Evolutionary conservation across 2,888 invertebrate species (phyloP).

Genomic region (Lasius fuliginosus): DNA sequence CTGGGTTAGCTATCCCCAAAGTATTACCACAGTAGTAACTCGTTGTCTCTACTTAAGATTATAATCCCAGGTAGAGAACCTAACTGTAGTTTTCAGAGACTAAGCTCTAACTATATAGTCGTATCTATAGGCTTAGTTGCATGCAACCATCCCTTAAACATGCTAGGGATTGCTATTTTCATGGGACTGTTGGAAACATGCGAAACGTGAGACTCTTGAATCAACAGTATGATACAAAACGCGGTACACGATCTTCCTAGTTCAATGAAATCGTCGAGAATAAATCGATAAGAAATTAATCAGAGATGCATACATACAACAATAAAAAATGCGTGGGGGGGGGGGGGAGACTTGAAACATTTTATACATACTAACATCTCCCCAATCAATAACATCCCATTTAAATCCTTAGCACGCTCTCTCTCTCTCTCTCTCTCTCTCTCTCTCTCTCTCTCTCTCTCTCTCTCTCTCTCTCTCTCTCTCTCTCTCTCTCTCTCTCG

Average conservation of each 20-base stretch:
- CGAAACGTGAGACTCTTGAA: conserved; percentile 15
- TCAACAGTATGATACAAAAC: not conserved
- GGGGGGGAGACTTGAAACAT: not conserved
- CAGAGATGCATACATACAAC: too few species aligned
- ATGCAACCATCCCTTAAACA: conserved; percentile 27
- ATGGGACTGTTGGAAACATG: conserved; percentile 5
- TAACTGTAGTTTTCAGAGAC: conserved; percentile 37
- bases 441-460: not conserved
- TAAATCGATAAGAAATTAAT: conserved; percentile 25
- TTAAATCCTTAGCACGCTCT: conserved; percentile 52
- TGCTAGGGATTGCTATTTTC: conserved; percentile 18
- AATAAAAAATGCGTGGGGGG: not conserved
- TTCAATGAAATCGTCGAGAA: not conserved
- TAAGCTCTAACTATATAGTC: conserved; percentile 6
- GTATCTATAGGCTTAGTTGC: conserved; percentile 4
- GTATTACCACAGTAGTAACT: not conserved
- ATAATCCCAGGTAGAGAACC: conserved; percentile 37
- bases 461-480: not conserved
- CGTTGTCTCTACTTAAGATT: conserved; percentile 29
- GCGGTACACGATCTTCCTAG: not conserved
- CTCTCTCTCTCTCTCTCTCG: not conserved
- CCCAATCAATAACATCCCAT: conserved; percentile 53
- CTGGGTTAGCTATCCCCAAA: conserved; percentile 21
- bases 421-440: not conserved
- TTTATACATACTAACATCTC: not conserved